Conservation (phyloP, 35 echinoderm and acorn worm genomes). For the Strongylocentrotus purpuratus region DNA sequence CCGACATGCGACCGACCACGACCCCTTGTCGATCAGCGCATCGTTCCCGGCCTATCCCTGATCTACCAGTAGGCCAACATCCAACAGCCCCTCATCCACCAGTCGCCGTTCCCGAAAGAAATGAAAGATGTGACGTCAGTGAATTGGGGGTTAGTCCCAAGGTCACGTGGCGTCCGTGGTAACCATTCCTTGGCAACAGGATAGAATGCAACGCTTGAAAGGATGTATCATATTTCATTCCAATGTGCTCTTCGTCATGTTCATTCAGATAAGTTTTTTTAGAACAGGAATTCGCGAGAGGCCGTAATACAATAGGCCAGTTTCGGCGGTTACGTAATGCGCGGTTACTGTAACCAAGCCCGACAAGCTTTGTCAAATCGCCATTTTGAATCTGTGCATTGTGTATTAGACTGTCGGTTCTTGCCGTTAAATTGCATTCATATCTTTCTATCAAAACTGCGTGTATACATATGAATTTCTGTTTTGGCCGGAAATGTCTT, state of each 20-base stretch:
- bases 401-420: no score
- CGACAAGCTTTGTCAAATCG: no score
- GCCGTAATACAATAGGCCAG: no score
- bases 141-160: neutral
- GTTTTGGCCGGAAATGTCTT: no score
- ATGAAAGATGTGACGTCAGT: neutral
- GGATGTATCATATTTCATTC: neutral
- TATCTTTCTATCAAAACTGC: no score
- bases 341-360: no score
- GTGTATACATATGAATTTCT: no score
- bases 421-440: no score
- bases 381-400: no score
- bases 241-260: neutral
- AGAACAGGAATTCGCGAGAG: no score
- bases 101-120: neutral
- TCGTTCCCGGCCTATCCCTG: neutral
- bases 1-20: neutral
- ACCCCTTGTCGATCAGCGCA: neutral
- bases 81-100: neutral
- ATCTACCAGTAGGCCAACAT: neutral
- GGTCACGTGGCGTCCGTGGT: slow-evolving; percentile 4
- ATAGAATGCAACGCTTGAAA: neutral
- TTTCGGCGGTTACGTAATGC: no score
- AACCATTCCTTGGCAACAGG: neutral
- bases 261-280: neutral